These are phyloP conservation scores for Limenitis camilla DNA, from an alignment of 2,888 invertebrate species.

Conservation along the genomic window DNA sequence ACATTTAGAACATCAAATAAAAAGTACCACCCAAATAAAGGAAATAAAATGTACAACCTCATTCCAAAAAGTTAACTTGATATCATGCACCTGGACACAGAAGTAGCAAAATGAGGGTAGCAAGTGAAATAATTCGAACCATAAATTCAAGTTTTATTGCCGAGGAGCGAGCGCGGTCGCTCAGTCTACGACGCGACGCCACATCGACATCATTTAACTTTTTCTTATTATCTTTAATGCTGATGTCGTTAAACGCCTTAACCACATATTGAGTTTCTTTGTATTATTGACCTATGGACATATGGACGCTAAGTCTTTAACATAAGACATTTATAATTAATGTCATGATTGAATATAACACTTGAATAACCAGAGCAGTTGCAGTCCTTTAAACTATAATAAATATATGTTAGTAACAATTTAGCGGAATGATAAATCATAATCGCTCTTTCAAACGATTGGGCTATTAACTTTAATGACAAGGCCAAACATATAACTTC, in stretches of 20 bases:
- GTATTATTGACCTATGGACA: constrained; percentile 35
- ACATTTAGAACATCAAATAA: constrained; percentile 26
- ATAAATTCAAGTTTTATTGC: constrained; percentile 73
- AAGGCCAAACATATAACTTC: too few relatives aligned
- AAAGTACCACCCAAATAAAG: constrained; percentile 36
- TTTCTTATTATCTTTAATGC: constrained; percentile 73
- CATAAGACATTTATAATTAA: too few relatives aligned
- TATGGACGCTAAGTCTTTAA: constrained; percentile 13
- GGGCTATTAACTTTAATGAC: too few relatives aligned
- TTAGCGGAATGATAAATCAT: too few relatives aligned
- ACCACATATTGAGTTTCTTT: constrained; percentile 54
- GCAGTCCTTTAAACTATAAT: too few relatives aligned
- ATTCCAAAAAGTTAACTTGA: constrained; percentile 55
- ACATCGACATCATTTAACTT: constrained; percentile 73
- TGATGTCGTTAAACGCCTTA: constrained; percentile 60
- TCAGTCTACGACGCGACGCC: constrained; percentile 49
- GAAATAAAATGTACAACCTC: constrained; percentile 32
- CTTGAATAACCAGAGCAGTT: too few relatives aligned
- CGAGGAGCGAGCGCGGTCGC: constrained; percentile 39
- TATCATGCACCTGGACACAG: constrained; percentile 64
- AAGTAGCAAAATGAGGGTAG: constrained; percentile 57
- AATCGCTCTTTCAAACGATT: too few relatives aligned
- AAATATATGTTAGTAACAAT: too few relatives aligned
- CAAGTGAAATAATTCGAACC: constrained; percentile 64
- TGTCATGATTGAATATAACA: too few relatives aligned